Evolutionary conservation across 2,888 invertebrate species (phyloP).

Genomic region (Drymonia ruficornis): DNA sequence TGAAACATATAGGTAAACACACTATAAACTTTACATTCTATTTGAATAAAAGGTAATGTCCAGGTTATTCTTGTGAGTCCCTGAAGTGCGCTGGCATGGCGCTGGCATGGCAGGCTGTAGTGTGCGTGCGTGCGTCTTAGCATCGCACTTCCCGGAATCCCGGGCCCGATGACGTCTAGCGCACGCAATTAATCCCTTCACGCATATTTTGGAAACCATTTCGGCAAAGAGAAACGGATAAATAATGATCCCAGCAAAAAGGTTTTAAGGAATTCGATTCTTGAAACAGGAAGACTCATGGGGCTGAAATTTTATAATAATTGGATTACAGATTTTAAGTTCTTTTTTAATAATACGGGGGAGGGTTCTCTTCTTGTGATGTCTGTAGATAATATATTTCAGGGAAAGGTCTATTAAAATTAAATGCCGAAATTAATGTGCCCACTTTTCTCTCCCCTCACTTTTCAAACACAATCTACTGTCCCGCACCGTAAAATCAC

Average conservation of each 20-base stretch:
- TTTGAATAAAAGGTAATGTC: neutral
- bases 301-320: neutral
- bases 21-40: too few relatives aligned
- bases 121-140: neutral
- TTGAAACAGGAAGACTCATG: neutral
- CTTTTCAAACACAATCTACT: too few relatives aligned
- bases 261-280: neutral
- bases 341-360: too few relatives aligned
- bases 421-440: too few relatives aligned
- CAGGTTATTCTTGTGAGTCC: neutral
- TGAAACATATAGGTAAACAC: too few relatives aligned
- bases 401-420: too few relatives aligned
- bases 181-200: neutral
- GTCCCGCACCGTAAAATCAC: too few relatives aligned
- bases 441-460: too few relatives aligned
- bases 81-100: neutral
- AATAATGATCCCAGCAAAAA: neutral
- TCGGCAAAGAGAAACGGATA: neutral
- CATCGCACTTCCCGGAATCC: conserved; percentile 1
- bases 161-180: neutral
- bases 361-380: too few relatives aligned
- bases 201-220: neutral
- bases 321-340: neutral
- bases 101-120: neutral
- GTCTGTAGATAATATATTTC: too few relatives aligned